Evolutionary conservation across 2,113 vertebrate genomes (phyloP).

Genomic region (Planiliza haematocheilus): DNA sequence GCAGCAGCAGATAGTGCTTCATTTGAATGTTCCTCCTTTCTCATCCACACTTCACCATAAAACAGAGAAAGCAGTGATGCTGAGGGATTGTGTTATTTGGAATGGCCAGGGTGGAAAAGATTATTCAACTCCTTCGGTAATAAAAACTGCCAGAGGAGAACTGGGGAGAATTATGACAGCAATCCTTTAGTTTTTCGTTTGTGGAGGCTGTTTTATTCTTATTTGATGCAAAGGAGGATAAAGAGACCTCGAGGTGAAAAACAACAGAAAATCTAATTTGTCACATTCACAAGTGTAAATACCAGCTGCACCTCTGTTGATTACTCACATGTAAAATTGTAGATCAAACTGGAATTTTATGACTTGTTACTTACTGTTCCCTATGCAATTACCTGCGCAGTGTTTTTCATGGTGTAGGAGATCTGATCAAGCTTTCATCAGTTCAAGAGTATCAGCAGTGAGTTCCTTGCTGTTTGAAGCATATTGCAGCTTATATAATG

Average conservation of each 20-base stretch:
- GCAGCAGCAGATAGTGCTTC: slow-evolving; percentile 63
- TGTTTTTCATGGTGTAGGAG: slow-evolving; percentile 9
- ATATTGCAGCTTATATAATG: slow-evolving; percentile 1
- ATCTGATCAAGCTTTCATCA: slow-evolving; percentile 17
- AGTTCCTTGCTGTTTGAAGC: too few species aligned
- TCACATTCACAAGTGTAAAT: slow-evolving; percentile 57
- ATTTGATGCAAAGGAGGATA: slow-evolving; percentile 63
- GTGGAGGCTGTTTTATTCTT: slow-evolving; percentile 53
- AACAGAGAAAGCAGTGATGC: slow-evolving; percentile 72
- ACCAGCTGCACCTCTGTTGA: slow-evolving; percentile 61
- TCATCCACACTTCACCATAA: slow-evolving; percentile 69
- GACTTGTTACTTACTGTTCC: slow-evolving; percentile 36
- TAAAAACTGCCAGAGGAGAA: slow-evolving; percentile 79
- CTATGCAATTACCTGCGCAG: slow-evolving; percentile 14
- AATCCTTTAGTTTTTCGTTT: slow-evolving; percentile 76
- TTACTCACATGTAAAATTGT: slow-evolving; percentile 54
- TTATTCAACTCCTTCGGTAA: slow-evolving; percentile 75
- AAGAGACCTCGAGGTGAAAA: slow-evolving; percentile 68
- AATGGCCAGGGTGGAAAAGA: slow-evolving; percentile 71
- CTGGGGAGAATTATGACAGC: slow-evolving; percentile 76
- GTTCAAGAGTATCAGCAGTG: not conserved
- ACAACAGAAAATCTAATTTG: slow-evolving; percentile 60
- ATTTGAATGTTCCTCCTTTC: slow-evolving; percentile 71
- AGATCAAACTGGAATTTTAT: slow-evolving; percentile 47
- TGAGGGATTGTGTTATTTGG: slow-evolving; percentile 77